Base-by-base conservation (phyloP, 2,888 invertebrate genomes). In the Cantharis rufa region DNA sequence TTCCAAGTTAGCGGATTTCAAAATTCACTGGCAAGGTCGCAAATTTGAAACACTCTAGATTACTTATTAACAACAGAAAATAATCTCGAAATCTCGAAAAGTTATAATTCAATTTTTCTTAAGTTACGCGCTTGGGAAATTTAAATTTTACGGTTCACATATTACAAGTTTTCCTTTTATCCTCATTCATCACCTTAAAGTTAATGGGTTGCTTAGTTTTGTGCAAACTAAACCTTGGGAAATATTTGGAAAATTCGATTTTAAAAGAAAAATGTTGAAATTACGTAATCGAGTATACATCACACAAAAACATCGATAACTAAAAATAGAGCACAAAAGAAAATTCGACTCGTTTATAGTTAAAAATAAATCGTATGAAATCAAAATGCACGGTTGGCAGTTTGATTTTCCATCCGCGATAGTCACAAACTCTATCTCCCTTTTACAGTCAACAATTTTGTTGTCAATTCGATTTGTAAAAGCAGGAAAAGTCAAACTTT, bases 11-110 rank as follows among this genome's bases (percentile, higher is more conserved):
- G 69, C 63, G 15, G 28, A 69, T 72, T 72, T 72, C 27, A 72
- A 72, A 72, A 72, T 68, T 72, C 72, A 27, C 68, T 72, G 32
- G 69, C 68, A 72, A 72, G 72, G 72, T 68, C 72, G 21, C 68
- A 72, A 48, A 48, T 48, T n/a, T 48, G 48, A n/a, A 48, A 48
- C 48, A 48, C 48, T 48, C n/a, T 48, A 48, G 48, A 48, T 48
- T 48, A 48, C 48, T 48, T 48, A 48, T 48, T n/a, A 48, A 48
- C 48, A 48, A 48, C 48, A 48, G 48, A 48, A 48, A 48, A 48
- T 48, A 48, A 48, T 48, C 48, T n/a, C 9, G 48, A 48, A 48
- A 48, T 48, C n/a, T 48, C 13, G n/a, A 48, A 48, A 48, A 48
- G 48, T 48, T 48, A 48, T 48, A 48, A 48, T 48, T 48, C 48